These are phyloP conservation scores for Halictus quadricinctus DNA, from an alignment of 2,888 invertebrate genomes.

Conservation along the genomic window DNA sequence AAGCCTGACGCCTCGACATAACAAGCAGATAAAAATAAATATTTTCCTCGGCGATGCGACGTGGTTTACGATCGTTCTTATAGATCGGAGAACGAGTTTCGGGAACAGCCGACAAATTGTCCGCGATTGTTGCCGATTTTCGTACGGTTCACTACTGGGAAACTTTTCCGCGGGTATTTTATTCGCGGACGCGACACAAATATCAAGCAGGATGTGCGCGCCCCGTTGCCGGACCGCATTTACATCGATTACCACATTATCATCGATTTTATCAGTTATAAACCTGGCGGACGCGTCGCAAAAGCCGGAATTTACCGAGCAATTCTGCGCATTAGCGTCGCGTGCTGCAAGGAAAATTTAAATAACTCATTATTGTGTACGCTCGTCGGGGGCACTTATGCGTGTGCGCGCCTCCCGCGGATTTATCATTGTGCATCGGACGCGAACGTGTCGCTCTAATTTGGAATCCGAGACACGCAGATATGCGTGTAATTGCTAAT, in stretches of 20 bases:
- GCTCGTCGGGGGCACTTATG: conserved; percentile 15
- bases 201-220: neutral
- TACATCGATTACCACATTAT: conserved; percentile 13
- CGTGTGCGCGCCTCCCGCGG: conserved; percentile 20
- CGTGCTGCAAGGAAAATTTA: conserved; percentile 28
- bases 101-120: neutral
- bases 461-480: conserved; percentile 65
- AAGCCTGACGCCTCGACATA: neutral
- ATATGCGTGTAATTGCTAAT: conserved; percentile 63
- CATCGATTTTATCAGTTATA: conserved; percentile 27
- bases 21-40: neutral
- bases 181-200: neutral
- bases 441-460: conserved; percentile 55
- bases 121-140: neutral
- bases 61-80: neutral
- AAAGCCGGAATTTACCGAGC: conserved; percentile 17
- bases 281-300: neutral
- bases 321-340: conserved; percentile 10
- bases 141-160: neutral
- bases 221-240: neutral
- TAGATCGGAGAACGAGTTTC: neutral
- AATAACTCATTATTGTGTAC: conserved; percentile 36
- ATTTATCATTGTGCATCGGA: conserved; percentile 53
- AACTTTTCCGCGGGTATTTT: neutral
- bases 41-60: neutral